These are phyloP conservation scores for Polypedilum pembai DNA, from an alignment of 1,140 invertebrate genomes.

Conservation along the genomic window DNA sequence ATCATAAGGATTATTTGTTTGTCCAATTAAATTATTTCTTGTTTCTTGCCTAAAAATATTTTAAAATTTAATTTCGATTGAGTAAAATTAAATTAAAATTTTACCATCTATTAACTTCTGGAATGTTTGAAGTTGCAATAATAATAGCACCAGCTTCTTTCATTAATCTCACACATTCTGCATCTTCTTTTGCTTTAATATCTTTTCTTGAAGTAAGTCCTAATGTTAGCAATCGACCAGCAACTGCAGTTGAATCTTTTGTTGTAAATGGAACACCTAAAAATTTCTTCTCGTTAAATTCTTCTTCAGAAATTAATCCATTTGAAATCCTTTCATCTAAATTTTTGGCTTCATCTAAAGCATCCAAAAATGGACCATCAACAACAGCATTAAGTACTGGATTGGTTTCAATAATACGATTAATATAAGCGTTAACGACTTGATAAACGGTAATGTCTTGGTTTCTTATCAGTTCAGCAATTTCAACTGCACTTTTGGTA, in stretches of 20 bases:
- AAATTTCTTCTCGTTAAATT: conserved; percentile 59
- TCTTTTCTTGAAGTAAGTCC: conserved; percentile 52
- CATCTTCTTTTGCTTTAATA: conserved; percentile 59
- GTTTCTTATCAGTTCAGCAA: conserved; percentile 59
- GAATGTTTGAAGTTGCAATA: conserved; percentile 85
- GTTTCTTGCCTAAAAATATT: conserved; percentile 74
- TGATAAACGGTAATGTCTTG: conserved; percentile 57
- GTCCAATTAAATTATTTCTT: conserved; percentile 82
- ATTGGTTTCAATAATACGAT: conserved; percentile 73
- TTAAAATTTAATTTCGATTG: conserved; percentile 26
- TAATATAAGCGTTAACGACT: conserved; percentile 65
- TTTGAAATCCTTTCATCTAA: conserved; percentile 60
- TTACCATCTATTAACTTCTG: conserved; percentile 67
- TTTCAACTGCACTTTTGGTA: conserved; percentile 52
- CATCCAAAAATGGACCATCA: conserved; percentile 64
- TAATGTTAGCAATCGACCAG: conserved; percentile 58
- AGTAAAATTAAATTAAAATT: neutral
- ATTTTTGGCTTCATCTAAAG: conserved; percentile 63
- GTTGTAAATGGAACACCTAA: conserved; percentile 76
- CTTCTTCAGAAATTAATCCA: conserved; percentile 47
- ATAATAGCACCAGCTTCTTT: conserved; percentile 79
- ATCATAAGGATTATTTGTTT: conserved; percentile 90
- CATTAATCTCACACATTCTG: conserved; percentile 63
- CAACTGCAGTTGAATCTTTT: conserved; percentile 51
- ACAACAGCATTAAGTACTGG: conserved; percentile 71